Conservation (phyloP, 2,888 invertebrate species). For the Ormyrus thymus region DNA sequence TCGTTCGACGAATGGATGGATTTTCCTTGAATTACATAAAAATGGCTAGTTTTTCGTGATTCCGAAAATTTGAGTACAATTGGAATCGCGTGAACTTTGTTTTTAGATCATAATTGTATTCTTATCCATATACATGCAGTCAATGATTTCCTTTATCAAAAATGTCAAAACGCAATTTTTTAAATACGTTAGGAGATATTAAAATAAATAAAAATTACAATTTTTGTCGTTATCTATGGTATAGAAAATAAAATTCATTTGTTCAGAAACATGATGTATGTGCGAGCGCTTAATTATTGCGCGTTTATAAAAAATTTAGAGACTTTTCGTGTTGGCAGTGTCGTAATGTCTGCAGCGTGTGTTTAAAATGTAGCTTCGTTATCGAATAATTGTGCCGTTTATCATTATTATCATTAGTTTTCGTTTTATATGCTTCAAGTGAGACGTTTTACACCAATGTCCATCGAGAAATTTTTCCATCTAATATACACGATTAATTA, state of each 20-base stretch:
- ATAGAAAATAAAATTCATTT: conserved; percentile 41
- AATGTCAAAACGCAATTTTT: conserved; percentile 21
- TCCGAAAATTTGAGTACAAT: neutral
- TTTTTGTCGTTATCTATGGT: conserved; percentile 24
- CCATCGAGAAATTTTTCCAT: conserved; percentile 48
- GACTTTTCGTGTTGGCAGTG: conserved; percentile 34
- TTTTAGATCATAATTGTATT: conserved; percentile 23
- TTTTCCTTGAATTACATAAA: conserved; percentile 7
- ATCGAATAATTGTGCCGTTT: neutral
- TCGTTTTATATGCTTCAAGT: conserved; percentile 4
- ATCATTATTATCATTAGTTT: neutral
- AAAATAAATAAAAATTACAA: conserved; percentile 32
- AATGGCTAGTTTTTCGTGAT: neutral
- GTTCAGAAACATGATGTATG: conserved; percentile 16
- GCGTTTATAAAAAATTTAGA: conserved; percentile 32
- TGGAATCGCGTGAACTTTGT: neutral
- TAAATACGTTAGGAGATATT: conserved; percentile 20
- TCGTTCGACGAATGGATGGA: conserved; percentile 8
- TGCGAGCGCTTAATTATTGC: neutral
- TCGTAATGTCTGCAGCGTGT: conserved; percentile 29
- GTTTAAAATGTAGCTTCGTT: conserved; percentile 30
- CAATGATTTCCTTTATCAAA: conserved; percentile 28
- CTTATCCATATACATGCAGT: conserved; percentile 3
- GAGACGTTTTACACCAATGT: conserved; percentile 20
- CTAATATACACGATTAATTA: conserved; percentile 63